Evolutionary conservation across 2,113 vertebrate genomes (phyloP).

Genomic region (Perognathus longimembris): DNA sequence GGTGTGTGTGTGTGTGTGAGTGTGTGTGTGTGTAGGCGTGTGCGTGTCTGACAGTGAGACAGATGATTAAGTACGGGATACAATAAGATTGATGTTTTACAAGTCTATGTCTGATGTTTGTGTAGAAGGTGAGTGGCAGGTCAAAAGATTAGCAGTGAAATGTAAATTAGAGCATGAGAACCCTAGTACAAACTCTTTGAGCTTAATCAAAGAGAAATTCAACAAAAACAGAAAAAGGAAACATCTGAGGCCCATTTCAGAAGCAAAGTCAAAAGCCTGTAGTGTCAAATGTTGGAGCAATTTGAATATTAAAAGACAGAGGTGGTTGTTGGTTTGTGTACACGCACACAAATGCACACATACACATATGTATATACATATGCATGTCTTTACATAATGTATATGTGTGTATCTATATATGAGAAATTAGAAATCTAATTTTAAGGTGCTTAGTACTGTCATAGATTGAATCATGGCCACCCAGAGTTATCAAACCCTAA

Average conservation of each 20-base stretch:
- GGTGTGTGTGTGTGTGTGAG: background rate
- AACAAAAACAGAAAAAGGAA: background rate
- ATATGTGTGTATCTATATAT: background rate
- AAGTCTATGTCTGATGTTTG: background rate
- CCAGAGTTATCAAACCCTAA: background rate
- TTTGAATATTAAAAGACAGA: background rate
- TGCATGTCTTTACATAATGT: too few relatives aligned
- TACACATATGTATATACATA: too few relatives aligned
- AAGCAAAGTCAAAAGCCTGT: background rate
- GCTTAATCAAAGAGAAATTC: constrained; percentile 43
- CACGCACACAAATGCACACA: too few relatives aligned
- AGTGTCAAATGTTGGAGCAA: background rate
- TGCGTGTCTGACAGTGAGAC: background rate
- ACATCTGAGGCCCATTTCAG: background rate
- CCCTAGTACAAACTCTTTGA: background rate
- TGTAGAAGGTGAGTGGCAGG: background rate
- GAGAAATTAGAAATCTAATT: background rate
- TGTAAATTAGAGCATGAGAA: background rate
- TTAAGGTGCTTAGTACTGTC: background rate
- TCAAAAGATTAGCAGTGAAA: background rate
- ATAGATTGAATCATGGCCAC: background rate
- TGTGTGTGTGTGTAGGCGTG: background rate
- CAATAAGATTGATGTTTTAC: background rate
- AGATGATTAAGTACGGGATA: background rate
- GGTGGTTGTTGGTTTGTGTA: background rate